Percentiles rank a stretch among this genome's conserved stretches.
phyloP scores from a whole-genome alignment of 1,140 invertebrate genomes.

The Drosophila watanabei region DNA sequence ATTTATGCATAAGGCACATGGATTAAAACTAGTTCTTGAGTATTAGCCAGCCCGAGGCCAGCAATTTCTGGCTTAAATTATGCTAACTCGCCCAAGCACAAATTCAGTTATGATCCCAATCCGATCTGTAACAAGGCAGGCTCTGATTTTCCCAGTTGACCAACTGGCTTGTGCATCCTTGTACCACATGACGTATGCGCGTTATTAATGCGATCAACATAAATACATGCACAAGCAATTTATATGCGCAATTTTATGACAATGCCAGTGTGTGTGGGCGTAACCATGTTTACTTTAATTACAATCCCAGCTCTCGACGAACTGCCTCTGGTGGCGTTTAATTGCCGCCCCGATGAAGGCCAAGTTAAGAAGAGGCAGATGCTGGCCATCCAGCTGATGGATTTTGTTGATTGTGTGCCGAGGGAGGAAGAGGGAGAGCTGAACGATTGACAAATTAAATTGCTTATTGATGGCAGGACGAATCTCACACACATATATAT shows the following conservation, averaged over 20 bases:
- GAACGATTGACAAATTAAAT: slow-evolving; percentile 81
- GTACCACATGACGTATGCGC: slow-evolving; percentile 72
- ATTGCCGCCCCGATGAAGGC: slow-evolving; percentile 57
- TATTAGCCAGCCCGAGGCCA: background rate
- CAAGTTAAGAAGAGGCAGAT: slow-evolving; percentile 34
- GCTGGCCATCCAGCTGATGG: slow-evolving; percentile 48
- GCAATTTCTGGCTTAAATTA: background rate
- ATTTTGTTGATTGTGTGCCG: slow-evolving; percentile 74
- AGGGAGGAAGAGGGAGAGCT: slow-evolving; percentile 15
- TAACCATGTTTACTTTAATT: slow-evolving; percentile 76
- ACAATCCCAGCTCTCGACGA: slow-evolving; percentile 44
- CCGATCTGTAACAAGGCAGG: slow-evolving; percentile 4
- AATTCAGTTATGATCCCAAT: slow-evolving; percentile 33
- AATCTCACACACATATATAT: background rate
- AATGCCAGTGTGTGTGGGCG: slow-evolving; percentile 36
- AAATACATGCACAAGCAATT: slow-evolving; percentile 67
- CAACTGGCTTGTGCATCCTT: slow-evolving; percentile 15
- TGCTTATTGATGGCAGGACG: slow-evolving; percentile 75
- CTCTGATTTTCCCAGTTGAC: slow-evolving; percentile 14
- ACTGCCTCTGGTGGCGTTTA: slow-evolving; percentile 50
- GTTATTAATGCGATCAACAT: slow-evolving; percentile 72
- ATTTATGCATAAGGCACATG: background rate
- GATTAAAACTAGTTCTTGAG: background rate
- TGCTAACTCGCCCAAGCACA: background rate
- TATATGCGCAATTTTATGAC: slow-evolving; percentile 79